Evolutionary conservation across 2,113 vertebrate species (phyloP).

Genomic region (Lepisosteus oculatus): DNA sequence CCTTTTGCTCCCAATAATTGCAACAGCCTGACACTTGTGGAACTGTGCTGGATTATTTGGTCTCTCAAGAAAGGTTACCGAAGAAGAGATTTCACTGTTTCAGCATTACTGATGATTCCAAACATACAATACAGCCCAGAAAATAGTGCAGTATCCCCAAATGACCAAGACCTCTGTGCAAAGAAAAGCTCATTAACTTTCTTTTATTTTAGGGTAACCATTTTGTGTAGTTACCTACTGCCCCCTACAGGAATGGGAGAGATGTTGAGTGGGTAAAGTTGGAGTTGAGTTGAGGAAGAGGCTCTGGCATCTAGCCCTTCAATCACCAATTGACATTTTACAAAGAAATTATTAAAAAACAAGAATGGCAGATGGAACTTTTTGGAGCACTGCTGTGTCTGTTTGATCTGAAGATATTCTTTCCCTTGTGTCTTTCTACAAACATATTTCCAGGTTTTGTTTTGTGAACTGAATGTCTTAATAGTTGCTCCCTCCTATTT

Average conservation of each 20-base stretch:
- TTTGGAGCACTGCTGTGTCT: too few species aligned
- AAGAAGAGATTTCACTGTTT: slow-evolving; percentile 47
- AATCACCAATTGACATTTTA: too few species aligned
- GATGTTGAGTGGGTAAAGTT: slow-evolving; percentile 26
- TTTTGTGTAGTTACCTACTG: slow-evolving; percentile 22
- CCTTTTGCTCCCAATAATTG: too few species aligned
- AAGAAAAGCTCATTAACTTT: slow-evolving; percentile 58
- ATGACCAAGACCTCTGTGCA: slow-evolving; percentile 40
- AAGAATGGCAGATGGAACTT: too few species aligned
- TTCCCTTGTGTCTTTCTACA: not conserved
- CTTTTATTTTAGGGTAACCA: not conserved
- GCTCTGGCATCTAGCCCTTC: not conserved
- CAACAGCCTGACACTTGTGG: slow-evolving; percentile 9
- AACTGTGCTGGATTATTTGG: too few species aligned
- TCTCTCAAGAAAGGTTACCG: slow-evolving; percentile 15
- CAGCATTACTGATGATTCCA: slow-evolving; percentile 63
- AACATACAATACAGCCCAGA: slow-evolving; percentile 41
- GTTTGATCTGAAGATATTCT: not conserved
- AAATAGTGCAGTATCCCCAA: slow-evolving; percentile 45
- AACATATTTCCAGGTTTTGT: not conserved
- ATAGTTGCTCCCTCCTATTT: not conserved
- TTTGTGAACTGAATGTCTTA: not conserved
- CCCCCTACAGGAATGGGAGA: slow-evolving; percentile 27
- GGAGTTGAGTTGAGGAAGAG: not conserved
- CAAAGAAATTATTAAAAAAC: too few species aligned